Evolutionary conservation across 2,113 vertebrate genomes (phyloP), one percentile per base, ranked within the genome.

Genomic region (Varanus salvator): DNA sequence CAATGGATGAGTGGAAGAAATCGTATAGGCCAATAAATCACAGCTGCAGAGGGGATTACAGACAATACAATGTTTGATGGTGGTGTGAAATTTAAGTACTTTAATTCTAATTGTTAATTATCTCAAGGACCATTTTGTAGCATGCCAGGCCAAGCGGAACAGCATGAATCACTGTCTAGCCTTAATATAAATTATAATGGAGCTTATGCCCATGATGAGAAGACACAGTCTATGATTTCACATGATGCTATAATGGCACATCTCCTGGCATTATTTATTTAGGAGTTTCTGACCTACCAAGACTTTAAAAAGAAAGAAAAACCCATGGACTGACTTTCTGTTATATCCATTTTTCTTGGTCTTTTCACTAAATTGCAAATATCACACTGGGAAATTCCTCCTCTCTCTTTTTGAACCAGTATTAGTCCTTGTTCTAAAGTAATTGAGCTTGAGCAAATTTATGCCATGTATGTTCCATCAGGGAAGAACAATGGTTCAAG

Each of bases 21-120:
- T 95, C 96, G 95, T 90, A 92, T 89, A 94, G 94, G 88, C 92
- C 92, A 92, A 96, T 94, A 95, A 92, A 94, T 87, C 91, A 89
- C 90, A 95, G 94, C 93, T 93, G 92, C 87, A 92, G 93, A 94
- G 84, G 69, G 91, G 93, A 92, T 95, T 94, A 89, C 68, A 93
- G 94, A 90, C 94, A 96, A 90, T 92, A 92, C 90, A 91, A 94
- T 93, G 90, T 95, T 95, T 94, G 91, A 21, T 92, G 60, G 93
- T 90, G 52, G 94, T 94, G 93, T 85, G 92, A 89, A 96, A 95
- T 92, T 89, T 92, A 93, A 95, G 94, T 87, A 91, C 89, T 92
- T 94, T 93, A 94, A 96, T 96, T 95, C 92, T 93, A 92, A 94
- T 89, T 95, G 93, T 94, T 94, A 96, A 95, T 95, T 95, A 95